A percentile compares a stretch with the other conserved stretches of the same genome.
Evolutionary conservation across 2,113 vertebrate species (phyloP).

Genomic region (Fulmarus glacialis): DNA sequence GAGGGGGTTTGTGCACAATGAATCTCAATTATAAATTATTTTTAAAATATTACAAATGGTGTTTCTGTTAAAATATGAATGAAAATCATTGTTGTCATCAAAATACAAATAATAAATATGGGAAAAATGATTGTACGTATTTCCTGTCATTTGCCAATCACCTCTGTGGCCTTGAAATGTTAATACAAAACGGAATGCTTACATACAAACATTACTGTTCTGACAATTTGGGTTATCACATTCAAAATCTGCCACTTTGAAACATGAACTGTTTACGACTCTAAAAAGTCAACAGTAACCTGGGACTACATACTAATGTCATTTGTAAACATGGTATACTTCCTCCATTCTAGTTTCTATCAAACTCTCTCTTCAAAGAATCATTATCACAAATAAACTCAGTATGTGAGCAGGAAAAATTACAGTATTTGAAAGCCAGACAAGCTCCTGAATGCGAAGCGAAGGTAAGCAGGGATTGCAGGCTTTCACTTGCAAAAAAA

Average conservation of each 20-base stretch:
- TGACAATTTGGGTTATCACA: neutral
- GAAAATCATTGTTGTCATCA: neutral
- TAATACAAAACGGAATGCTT: neutral
- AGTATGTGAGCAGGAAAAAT: neutral
- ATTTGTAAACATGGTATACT: neutral
- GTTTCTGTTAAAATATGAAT: neutral
- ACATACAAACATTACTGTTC: neutral
- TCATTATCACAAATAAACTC: neutral
- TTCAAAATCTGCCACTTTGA: neutral
- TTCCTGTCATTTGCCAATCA: neutral
- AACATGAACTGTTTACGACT: neutral
- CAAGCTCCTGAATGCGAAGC: rapidly evolving
- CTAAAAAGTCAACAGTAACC: neutral
- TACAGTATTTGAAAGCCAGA: neutral
- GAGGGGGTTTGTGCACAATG: neutral
- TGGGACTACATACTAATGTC: neutral
- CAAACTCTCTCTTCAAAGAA: neutral
- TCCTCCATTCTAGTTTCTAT: neutral
- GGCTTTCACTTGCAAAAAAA: neutral
- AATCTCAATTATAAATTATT: neutral
- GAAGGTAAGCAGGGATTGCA: neutral
- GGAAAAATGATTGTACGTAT: neutral
- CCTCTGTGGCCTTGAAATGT: neutral
- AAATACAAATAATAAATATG: neutral
- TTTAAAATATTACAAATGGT: neutral